Base-by-base conservation (phyloP, 2,113 vertebrate species). In the Ramphastos sulfuratus region DNA sequence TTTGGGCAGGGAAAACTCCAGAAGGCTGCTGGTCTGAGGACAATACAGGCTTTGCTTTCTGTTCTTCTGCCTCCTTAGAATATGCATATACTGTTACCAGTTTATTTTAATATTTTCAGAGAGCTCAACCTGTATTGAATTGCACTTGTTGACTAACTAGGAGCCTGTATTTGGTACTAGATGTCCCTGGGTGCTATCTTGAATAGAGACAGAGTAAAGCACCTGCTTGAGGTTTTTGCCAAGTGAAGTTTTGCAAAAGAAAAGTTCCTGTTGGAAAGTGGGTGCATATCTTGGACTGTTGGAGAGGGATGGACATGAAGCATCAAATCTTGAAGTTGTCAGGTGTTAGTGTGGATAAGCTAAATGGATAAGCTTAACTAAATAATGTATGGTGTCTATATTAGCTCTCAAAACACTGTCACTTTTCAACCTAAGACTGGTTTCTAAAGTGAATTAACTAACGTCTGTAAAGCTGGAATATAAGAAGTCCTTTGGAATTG, bases 401-500 rank as follows among this genome's bases (percentile, higher is more conserved):
- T 87, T 60, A 76, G 42, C 75, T 94, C 67, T 74, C 46, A 48
- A 80, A 60, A 69, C 70, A 23, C 66, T 44, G 67, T 66, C 71
- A 91, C 85, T 93, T 94, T 91, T 90, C 75, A 94, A 33, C 75
- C 65, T 33, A 44, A 74, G 85, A 60, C 52, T 8, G 2, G 2
- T 88, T 94, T 94, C 82, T 87, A 70, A 90, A 93, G 80, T 94
- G 69, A 85, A 76, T 90, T 93, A 92, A 42, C 77, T 95, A 88
- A 93, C 91, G 90, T 88, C 33, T 81, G 56, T 94, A 78, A 94
- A 96, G 89, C 77, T 86, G 93, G 92, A 90, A 13, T 78, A 94
- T 95, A 96, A 94, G 88, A 92, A 86, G 25, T 96, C 46, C 31
- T 91, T 64, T 75, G 85, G 85, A 94, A 93, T 81, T 93, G 82